These are phyloP conservation scores for Hydrotaea diabolus DNA, from an alignment of 2,888 invertebrate genomes.

Conservation along the genomic window DNA sequence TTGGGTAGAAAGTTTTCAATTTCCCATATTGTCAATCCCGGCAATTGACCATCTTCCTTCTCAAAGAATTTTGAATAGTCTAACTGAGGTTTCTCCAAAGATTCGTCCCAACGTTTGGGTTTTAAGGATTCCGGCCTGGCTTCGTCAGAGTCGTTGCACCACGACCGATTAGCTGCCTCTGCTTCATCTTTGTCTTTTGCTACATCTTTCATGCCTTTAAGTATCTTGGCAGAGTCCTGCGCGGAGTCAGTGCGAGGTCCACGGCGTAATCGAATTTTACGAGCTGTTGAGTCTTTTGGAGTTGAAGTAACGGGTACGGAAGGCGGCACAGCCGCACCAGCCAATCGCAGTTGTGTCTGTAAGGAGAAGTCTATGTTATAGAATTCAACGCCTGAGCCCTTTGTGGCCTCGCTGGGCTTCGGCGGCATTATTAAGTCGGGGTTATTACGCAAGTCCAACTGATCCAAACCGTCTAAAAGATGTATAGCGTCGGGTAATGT, in stretches of 20 bases:
- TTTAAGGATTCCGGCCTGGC: conserved; percentile 84
- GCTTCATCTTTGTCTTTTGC: conserved; percentile 86
- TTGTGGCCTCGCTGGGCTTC: conserved; percentile 91
- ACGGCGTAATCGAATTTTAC: conserved; percentile 93
- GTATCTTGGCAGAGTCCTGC: conserved; percentile 92
- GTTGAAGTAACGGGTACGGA: conserved; percentile 85
- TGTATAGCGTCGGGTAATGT: conserved; percentile 99
- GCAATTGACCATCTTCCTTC: conserved; percentile 95
- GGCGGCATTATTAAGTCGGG: conserved; percentile 98
- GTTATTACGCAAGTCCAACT: conserved; percentile 95
- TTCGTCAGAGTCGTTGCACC: conserved; percentile 81
- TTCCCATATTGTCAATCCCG: conserved; percentile 98
- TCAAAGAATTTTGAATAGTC: conserved; percentile 99
- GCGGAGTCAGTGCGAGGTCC: conserved; percentile 91
- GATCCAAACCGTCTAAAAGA: conserved; percentile 92
- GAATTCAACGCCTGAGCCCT: conserved; percentile 92
- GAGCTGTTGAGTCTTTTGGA: conserved; percentile 94
- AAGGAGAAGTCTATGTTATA: conserved; percentile 99
- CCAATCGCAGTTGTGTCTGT: conserved; percentile 94
- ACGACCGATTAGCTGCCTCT: conserved; percentile 83
- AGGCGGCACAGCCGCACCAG: conserved; percentile 92
- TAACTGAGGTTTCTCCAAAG: conserved; percentile 93
- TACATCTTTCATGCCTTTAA: conserved; percentile 88
- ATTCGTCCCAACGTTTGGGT: conserved; percentile 98
- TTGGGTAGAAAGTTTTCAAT: conserved; percentile 99